Conservation (phyloP, 2,113 vertebrate genomes). For the Hippocampus zosterae region DNA sequence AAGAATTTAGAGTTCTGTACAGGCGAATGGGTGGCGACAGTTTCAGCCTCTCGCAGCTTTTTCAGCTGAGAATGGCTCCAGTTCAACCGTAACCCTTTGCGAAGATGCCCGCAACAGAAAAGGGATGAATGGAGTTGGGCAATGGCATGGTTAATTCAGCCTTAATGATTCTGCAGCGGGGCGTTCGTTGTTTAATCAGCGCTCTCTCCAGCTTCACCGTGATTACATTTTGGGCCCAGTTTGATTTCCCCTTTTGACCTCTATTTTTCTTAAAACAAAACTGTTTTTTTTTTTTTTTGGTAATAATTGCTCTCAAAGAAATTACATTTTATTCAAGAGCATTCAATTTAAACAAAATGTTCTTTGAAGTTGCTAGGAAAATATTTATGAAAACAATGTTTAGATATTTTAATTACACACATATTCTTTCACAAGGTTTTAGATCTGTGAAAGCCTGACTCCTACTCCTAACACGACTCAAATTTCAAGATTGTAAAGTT, state of each 20-base stretch:
- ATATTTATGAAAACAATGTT: background rate
- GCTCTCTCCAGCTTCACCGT: slow-evolving; percentile 41
- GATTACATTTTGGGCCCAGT: slow-evolving; percentile 60
- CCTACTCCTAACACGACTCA: background rate
- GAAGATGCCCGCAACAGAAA: too few species aligned
- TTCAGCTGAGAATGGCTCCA: too few species aligned
- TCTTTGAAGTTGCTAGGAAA: background rate
- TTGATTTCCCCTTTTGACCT: slow-evolving; percentile 66
- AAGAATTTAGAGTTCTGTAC: slow-evolving; percentile 9
- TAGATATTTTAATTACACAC: background rate
- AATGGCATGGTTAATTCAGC: slow-evolving; percentile 50
- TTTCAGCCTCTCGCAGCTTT: too few species aligned
- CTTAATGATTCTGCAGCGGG: slow-evolving; percentile 56
- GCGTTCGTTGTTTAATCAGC: slow-evolving; percentile 52
- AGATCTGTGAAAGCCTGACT: background rate
- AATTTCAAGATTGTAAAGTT: background rate
- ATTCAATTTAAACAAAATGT: background rate
- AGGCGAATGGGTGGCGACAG: too few species aligned
- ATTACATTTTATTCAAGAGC: background rate
- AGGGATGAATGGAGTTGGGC: background rate
- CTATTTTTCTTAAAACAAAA: slow-evolving; percentile 52
- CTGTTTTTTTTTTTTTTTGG: slow-evolving; percentile 4
- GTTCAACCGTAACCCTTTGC: too few species aligned
- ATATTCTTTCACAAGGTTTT: background rate
- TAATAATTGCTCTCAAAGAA: background rate